phyloP scores from a whole-genome alignment of 2,113 vertebrate species.

The Scomber japonicus region DNA sequence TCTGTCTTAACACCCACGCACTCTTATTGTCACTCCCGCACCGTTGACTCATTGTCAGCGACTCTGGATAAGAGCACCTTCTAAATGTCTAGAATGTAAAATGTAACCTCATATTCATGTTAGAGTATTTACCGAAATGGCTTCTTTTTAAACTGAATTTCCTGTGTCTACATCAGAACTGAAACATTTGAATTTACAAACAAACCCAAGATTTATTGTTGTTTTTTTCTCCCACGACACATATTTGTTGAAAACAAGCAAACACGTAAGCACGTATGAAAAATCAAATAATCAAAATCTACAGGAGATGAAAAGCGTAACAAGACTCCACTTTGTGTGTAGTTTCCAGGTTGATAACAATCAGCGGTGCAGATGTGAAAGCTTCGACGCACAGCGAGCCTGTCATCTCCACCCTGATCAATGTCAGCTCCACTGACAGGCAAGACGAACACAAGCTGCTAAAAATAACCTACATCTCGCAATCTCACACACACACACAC shows the following conservation, averaged over 20 bases:
- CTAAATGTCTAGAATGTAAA: slow-evolving; percentile 33
- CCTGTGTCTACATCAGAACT: not conserved
- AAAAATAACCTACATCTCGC: slow-evolving; percentile 62
- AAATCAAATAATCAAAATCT: slow-evolving; percentile 8
- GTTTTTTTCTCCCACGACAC: not conserved
- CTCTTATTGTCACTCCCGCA: slow-evolving; percentile 61
- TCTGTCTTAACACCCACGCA: slow-evolving; percentile 65
- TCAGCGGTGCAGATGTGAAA: slow-evolving; percentile 39
- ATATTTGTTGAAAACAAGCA: slow-evolving; percentile 15
- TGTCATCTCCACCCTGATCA: slow-evolving; percentile 67
- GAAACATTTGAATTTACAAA: slow-evolving; percentile 13
- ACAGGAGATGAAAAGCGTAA: slow-evolving; percentile 41
- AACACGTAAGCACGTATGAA: not conserved
- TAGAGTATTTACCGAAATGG: slow-evolving; percentile 18
- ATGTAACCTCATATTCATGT: slow-evolving; percentile 24
- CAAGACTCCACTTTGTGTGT: slow-evolving; percentile 13
- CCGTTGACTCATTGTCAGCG: slow-evolving; percentile 61
- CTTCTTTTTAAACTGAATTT: slow-evolving; percentile 4
- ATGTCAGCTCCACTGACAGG: slow-evolving; percentile 70
- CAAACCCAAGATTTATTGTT: not conserved
- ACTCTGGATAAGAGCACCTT: slow-evolving; percentile 43
- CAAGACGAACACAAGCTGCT: slow-evolving; percentile 58
- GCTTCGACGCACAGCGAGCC: slow-evolving; percentile 37
- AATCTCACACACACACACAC: slow-evolving; percentile 26
- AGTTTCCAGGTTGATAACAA: slow-evolving; percentile 31